Base-by-base conservation (phyloP, 2,888 invertebrate species). In the Sicus ferrugineus region DNA sequence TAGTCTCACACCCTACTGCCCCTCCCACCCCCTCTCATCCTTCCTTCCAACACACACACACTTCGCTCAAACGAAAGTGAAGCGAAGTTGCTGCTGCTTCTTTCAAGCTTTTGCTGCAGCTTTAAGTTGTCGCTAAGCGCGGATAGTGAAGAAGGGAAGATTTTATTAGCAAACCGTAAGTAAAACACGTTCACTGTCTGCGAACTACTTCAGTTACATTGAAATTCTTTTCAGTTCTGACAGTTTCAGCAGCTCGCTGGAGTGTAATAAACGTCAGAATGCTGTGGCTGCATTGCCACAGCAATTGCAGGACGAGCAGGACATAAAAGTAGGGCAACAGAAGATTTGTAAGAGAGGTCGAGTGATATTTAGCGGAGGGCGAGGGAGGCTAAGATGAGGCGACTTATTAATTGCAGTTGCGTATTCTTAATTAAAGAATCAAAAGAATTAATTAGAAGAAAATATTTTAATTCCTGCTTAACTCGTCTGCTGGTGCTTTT, bases 191-290 rank as follows among this genome's bases (percentile, higher is more conserved):
- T 61, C 42, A 9, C 42, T 34, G 11, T 26, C 54, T 26, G 5
- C 46, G n/a, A 23, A 7, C 14, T 26, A 5, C 46, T 42, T 38
- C n/a, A 46, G 50, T 16, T 50, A 30, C 50, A 50, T 56, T 52
- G 68, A 56, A 62, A 63, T 68, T n/a, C 16, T 64, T 69, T 64
- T n/a, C n/a, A 16, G 42, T 42, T 9, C n/a, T 64, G 69, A 69
- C 64, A 69, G 46, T 69, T 69, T 69, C 58, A 68, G 54, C 56
- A 69, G 69, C 58, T 59, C 34, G 69, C 58, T 64, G 54, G 69
- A 56, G 56, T 54, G 64, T 50, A 64, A 58, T 69, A 68, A 68
- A 68, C 46, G 68, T 68, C 68, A 52, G 38, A 26, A 23, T 31
- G 4, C 31, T 21, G 38, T 11, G 21, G n/a, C 16, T 42, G 4